phyloP scores from a whole-genome alignment of 2,797 vertebrate genomes.

The Acipenser transmontanus region DNA sequence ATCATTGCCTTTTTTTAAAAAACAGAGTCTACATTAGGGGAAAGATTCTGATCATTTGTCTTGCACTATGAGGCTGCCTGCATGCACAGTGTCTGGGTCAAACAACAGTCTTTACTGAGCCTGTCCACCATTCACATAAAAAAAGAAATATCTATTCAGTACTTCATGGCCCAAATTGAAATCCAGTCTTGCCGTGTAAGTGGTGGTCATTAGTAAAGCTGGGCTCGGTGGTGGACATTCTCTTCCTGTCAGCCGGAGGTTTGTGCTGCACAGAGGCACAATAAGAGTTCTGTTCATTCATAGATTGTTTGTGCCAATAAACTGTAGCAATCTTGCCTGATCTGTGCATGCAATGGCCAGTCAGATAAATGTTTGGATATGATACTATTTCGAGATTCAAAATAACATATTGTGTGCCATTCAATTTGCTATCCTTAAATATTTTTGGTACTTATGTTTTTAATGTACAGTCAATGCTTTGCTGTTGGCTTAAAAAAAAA shows the following conservation, averaged over 20 bases:
- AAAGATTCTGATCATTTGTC: too few relatives aligned
- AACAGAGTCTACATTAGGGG: too few relatives aligned
- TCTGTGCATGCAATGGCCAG: constrained; percentile 17
- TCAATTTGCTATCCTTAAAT: too few relatives aligned
- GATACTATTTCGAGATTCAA: constrained; percentile 27
- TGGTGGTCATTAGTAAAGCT: not conserved
- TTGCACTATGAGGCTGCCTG: too few relatives aligned
- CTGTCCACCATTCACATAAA: not conserved
- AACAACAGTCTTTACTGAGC: not conserved
- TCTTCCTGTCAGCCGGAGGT: constrained; percentile 10
- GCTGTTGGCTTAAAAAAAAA: too few relatives aligned
- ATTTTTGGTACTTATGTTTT: too few relatives aligned
- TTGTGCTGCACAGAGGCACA: constrained; percentile 34
- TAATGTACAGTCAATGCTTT: too few relatives aligned
- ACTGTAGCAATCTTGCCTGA: constrained; percentile 11
- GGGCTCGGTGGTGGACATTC: not conserved
- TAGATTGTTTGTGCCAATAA: constrained; percentile 36
- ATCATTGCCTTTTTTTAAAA: too few relatives aligned
- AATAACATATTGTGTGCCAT: constrained; percentile 19
- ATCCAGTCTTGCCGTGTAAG: not conserved
- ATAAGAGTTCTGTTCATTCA: constrained; percentile 42
- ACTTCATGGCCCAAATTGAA: not conserved
- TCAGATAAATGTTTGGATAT: constrained; percentile 21
- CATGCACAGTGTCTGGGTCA: not conserved
- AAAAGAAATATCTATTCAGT: not conserved